phyloP scores from a whole-genome alignment of 1,140 invertebrate genomes.

The Harpegnathos saltator region DNA sequence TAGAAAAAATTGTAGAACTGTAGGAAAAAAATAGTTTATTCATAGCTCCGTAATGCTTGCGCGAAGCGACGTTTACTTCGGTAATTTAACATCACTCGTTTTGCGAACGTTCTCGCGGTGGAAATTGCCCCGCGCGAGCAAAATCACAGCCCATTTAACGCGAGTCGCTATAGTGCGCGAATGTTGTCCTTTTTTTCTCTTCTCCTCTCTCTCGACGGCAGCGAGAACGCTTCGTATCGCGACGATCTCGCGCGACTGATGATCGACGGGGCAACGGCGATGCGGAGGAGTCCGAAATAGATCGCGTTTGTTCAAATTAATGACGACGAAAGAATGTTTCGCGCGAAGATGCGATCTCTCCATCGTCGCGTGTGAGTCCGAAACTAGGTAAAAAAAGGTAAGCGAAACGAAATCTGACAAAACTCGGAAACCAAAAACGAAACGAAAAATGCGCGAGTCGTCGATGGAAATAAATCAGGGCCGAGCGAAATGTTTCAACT shows the following conservation, averaged over 20 bases:
- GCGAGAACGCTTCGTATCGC: no score
- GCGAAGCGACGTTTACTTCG: not conserved
- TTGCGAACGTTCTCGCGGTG: not conserved
- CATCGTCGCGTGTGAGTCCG: no score
- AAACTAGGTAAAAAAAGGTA: no score
- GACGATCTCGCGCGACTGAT: no score
- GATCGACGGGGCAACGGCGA: no score
- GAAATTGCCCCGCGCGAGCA: not conserved
- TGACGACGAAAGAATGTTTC: slow-evolving; percentile 9
- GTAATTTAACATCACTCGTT: slow-evolving; percentile 9
- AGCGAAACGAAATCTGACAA: not conserved
- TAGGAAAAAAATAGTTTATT: slow-evolving; percentile 7
- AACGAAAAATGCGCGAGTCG: not conserved
- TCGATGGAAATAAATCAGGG: slow-evolving; percentile 17
- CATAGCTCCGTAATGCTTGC: not conserved
- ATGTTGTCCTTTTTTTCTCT: not conserved
- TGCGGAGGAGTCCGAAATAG: not conserved
- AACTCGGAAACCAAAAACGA: not conserved
- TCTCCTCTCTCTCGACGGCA: no score
- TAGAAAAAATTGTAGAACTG: no score
- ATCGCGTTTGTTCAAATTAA: slow-evolving; percentile 13
- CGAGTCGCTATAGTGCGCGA: not conserved
- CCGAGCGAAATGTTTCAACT: slow-evolving; percentile 5
- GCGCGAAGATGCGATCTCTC: not conserved
- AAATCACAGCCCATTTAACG: not conserved